Base-by-base conservation (phyloP, 1,140 invertebrate species). In the Copidosoma floridanum region DNA sequence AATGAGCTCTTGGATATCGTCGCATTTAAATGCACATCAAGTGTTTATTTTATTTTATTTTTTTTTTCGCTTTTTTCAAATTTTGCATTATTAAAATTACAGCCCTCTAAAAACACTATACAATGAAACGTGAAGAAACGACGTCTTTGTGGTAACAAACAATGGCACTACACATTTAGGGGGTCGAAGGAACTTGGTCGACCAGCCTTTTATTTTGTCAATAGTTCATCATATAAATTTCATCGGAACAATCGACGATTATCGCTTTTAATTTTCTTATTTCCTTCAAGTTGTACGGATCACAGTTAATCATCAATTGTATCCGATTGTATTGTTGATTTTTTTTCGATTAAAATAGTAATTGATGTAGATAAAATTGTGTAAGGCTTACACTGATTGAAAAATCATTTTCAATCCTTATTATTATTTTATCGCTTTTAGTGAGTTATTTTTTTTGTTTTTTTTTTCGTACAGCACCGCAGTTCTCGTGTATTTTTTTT, bases 51-150 rank as follows among this genome's bases (percentile, higher is more conserved):
- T 59, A 52, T 27, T 26, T 56, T 60, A 32, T 56, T 47, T 47
- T 38, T 68, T 56, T 56, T 41, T 62, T 47, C 26, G 18, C 47
- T 47, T 41, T 7, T 5, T 16, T 6, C 18, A 32, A 27, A 47
- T 50, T 66, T 62, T 37, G 46, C 61, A 41, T 57, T 67, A 65
- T 58, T 65, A 65, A 67, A 68, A 59, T 56, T 50, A 59, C 53
- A 58, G 23, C 20, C 35, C 12, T 51, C 18, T 52, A 46, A 51
- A 51, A 32, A 32, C 29, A 32, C 29, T 32, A 0, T 32, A 40
- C 24, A 29, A 21, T 40, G 43, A 40, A 57, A 48, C 1, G 38
- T 16, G 35, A 48, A 57, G 24, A 57, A 47, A 48, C 32, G 2
- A 26, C 23, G 18, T n/a, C 7, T 54, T 35, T 12, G 23, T 48